Percentiles rank a stretch among this genome's conserved stretches.
Conservation (phyloP, 2,797 vertebrate genomes). For the Dermochelys coriacea region DNA sequence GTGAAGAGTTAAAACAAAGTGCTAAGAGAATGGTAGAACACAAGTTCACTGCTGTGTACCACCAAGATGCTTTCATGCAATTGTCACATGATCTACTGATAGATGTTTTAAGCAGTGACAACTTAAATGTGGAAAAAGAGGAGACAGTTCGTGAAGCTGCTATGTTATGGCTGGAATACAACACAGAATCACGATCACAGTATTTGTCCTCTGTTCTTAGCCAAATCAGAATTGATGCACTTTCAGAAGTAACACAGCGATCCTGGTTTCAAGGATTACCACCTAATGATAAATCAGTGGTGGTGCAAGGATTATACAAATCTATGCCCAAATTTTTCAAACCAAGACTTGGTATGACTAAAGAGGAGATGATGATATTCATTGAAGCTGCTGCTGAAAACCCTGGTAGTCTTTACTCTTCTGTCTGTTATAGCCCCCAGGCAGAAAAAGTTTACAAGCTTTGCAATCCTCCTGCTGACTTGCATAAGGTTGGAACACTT, state of each 20-base stretch:
- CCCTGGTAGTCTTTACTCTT: constrained; percentile 85
- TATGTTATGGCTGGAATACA: constrained; percentile 98
- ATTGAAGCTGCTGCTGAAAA: constrained; percentile 93
- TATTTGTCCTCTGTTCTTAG: constrained; percentile 97
- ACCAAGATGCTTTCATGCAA: constrained; percentile 97
- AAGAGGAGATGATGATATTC: constrained; percentile 99
- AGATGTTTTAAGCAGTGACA: constrained; percentile 98
- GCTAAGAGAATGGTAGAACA: constrained; percentile 99
- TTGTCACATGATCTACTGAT: constrained; percentile 95
- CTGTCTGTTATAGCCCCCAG: constrained; percentile 98
- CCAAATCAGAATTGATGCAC: constrained; percentile 97
- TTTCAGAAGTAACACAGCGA: constrained; percentile 97
- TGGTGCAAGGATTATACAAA: constrained; percentile 99
- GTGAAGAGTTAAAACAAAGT: constrained; percentile 95
- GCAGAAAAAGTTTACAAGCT: constrained; percentile 99
- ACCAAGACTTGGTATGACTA: constrained; percentile 97
- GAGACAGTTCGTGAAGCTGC: constrained; percentile 98
- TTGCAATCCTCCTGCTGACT: constrained; percentile 91
- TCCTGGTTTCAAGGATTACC: constrained; percentile 99
- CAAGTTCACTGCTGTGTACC: constrained; percentile 96
- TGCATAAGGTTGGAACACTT: constrained; percentile 95
- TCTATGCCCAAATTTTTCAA: constrained; percentile 99
- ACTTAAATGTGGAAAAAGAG: constrained; percentile 98
- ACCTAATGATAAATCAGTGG: constrained; percentile 97
- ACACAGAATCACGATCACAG: constrained; percentile 95